phyloP scores from a whole-genome alignment of 1,140 invertebrate species.

The Lethrus apterus region DNA sequence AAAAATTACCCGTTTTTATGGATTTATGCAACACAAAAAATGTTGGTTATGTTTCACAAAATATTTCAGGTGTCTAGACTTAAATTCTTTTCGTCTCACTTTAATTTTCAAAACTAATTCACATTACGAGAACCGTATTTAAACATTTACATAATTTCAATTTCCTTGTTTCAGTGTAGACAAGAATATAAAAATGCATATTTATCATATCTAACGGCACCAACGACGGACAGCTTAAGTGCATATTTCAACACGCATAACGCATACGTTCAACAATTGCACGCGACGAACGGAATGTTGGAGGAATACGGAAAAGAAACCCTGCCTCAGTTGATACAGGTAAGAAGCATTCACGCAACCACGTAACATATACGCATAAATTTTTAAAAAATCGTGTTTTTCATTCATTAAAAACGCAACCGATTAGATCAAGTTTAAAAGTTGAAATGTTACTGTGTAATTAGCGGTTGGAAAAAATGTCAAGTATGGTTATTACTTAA shows the following conservation, averaged over 20 bases:
- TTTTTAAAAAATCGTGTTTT: background rate
- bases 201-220: slow-evolving; percentile 58
- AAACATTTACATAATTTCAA: too few species aligned
- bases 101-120: too few species aligned
- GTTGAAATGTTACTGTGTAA: too few species aligned
- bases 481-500: too few species aligned
- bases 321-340: slow-evolving; percentile 70
- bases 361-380: background rate
- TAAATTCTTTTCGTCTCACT: too few species aligned
- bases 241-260: slow-evolving; percentile 89
- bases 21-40: too few species aligned
- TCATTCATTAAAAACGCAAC: background rate
- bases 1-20: too few species aligned
- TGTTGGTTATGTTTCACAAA: too few species aligned
- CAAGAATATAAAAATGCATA: slow-evolving; percentile 82
- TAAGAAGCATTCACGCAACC: slow-evolving; percentile 39
- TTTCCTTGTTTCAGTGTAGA: slow-evolving; percentile 57
- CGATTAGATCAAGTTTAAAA: too few species aligned
- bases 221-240: slow-evolving; percentile 60
- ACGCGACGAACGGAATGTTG: slow-evolving; percentile 85
- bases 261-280: slow-evolving; percentile 84
- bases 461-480: too few species aligned
- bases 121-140: too few species aligned
- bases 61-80: too few species aligned
- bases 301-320: slow-evolving; percentile 63